Base-by-base conservation (phyloP, 2,888 invertebrate genomes). In the Hesperia comma region DNA sequence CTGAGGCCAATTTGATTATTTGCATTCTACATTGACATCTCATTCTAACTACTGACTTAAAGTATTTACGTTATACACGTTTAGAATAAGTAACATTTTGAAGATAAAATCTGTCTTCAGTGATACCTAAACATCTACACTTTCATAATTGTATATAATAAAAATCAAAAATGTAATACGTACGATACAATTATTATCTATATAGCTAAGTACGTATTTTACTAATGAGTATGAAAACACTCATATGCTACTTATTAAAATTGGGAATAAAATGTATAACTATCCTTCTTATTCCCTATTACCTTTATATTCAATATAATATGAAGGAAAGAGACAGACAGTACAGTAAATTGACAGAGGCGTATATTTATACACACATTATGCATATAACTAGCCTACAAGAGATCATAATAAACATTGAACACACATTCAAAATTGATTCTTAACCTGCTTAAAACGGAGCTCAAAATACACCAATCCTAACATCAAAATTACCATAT, bases 341-440 rank as follows among this genome's bases (percentile, higher is more conserved):
- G 63, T 68, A 67, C 58, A 72, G 63, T 68, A 70, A 72, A 56
- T 64, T 60, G 46, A 61, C 49, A 75, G 75, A 81, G 88, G 85
- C 89, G 72, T 83, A 90, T 19, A 81, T 84, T 84, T 79, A 85
- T 84, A 90, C 84, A 88, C 87, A 88, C 74, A 68, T 43, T 76
- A 86, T 87, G 90, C 75, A 83, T 89, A 88, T 81, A 88, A 86
- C 76, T 85, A 90, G 89, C 88, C 88, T 79, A 76, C 70, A 67
- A 58, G 33, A 69, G 49, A 33, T 61, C 6, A 40, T 67, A 41
- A 71, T 64, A 69, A 73, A 75, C 69, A 74, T 62, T 77, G 75
- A 79, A 78, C 76, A 77, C 74, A 63, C 72, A 73, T 51, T 71
- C n/a, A 49, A 61, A 67, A 56, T 61, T 61, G 67, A 37, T 49